Base-by-base conservation (phyloP, 2,888 invertebrate species). In the Dugesia japonica region DNA sequence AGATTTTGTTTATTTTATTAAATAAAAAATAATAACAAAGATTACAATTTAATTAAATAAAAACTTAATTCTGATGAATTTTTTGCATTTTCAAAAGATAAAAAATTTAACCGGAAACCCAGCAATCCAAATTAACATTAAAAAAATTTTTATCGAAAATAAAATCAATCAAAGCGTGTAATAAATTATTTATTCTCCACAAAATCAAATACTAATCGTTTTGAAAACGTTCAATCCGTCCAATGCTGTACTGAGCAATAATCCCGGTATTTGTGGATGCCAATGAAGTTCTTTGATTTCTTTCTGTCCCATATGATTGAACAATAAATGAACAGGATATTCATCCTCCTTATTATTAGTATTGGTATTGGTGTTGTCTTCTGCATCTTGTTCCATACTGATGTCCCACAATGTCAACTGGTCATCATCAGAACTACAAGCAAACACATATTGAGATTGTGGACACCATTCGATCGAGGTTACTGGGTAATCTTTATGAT, bases 251-350 rank as follows among this genome's bases (percentile, higher is more conserved):
- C 93, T 92, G 72, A 98, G 87, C 74, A 98, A 88, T 0, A 92
- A 89, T 13, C 97, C 95, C 0, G 94, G 91, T 79, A 95, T 88
- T 86, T 98, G 95, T 28, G 90, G 89, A 86, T 98, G 97, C 97
- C 98, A 98, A 83, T 97, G 97, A 31, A 97, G 86, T 86, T 99
- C 98, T 84, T 99, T 99, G 77, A 99, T 90, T 84, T 98, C 94
- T 77, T 89, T 90, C 85, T 97, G 97, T 71, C 98, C 98, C 87
- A 94, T 92, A 84, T 98, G 98, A 80, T 97, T 92, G 84, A 98
- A 98, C 79, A 99, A 86, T 73, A 98, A 86, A 84, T 99, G 97
- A 0, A 95, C 92, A 28, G 98, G 97, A 75, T 95, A 28, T 27
- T 77, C 72, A 15, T 73, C 76, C n/a, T n/a, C n/a, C n/a, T n/a